Base-by-base conservation (phyloP, 2,113 vertebrate species). In the Cryptotis parvus region DNA sequence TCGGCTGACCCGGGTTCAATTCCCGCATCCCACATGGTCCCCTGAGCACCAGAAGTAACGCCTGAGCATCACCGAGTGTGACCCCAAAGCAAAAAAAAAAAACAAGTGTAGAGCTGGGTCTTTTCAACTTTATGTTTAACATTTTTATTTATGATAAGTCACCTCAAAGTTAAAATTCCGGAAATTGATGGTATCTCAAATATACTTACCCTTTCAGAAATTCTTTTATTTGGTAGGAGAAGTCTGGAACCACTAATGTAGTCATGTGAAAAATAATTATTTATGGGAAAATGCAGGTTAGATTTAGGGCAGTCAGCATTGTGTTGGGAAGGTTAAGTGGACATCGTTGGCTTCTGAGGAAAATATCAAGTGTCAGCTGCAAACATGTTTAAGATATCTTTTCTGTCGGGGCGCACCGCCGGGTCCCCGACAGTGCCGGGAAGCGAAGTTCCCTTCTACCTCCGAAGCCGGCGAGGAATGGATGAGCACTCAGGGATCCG, bases 281-380 rank as follows among this genome's bases (percentile, higher is more conserved):
- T 84, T 81, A 86, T 9, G 52, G 52, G 43, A 12, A 61, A 69
- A 33, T 55, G 88, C 49, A 72, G 27, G 4, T 81, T 87, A 91
- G 22, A 87, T 63, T 8, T 55, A 26, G 7, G 31, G 52, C 58
- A 94, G 77, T 24, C 27, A 43, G 76, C 74, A 29, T 88, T 94
- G 66, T 86, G 65, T 88, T 85, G 55, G 37, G 66, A 90, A 94
- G 78, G 31, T 82, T 49, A 83, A 86, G 79, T 73, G 73, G 27
- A 75, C 22, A 55, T 58, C 74, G 45, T 68, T 91, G 7, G 87
- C 24, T 88, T 89, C 86, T 10, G n/a, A 63, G 4, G 1, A 7
- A 92, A 91, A 86, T 86, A 79, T 20, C 29, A 90, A 84, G 12
- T 35, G 27, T 43, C 63, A 72, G n/a, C 24, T 90, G 58, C 31